phyloP scores from a whole-genome alignment of 2,888 invertebrate genomes.

The Aphodius granarius region DNA sequence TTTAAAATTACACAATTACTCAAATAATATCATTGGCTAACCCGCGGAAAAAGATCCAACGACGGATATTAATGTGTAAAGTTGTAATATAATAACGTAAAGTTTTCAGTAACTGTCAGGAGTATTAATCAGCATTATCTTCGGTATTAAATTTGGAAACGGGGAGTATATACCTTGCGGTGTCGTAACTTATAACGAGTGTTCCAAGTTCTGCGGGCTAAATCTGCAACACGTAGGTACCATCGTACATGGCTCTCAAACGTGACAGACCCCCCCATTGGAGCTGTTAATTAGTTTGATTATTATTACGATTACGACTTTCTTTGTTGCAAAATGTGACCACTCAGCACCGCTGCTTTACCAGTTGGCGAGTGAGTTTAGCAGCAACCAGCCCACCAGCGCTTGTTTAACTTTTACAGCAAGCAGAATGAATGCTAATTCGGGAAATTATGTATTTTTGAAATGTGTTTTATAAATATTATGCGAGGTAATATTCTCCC shows the following conservation, averaged over 20 bases:
- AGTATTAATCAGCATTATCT: constrained; percentile 8
- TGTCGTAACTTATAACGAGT: constrained; percentile 7
- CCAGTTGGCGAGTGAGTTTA: too few species aligned
- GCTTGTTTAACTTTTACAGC: too few species aligned
- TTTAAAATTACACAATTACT: not conserved
- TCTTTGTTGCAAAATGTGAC: not conserved
- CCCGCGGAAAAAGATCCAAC: not conserved
- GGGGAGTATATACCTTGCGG: not conserved
- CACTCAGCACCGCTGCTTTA: too few species aligned
- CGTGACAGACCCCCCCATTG: not conserved
- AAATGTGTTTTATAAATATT: too few species aligned
- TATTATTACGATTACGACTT: not conserved
- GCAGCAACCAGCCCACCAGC: too few species aligned
- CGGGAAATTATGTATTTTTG: too few species aligned
- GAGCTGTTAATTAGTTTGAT: not conserved
- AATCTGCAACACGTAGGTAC: not conserved
- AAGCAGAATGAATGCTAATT: too few species aligned
- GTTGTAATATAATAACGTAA: constrained; percentile 9
- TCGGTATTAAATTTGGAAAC: constrained; percentile 9
- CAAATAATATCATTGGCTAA: not conserved
- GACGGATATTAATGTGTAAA: constrained; percentile 1
- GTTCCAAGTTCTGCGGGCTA: not conserved
- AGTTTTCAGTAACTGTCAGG: constrained; percentile 8
- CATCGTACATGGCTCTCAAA: not conserved
- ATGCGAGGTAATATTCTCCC: too few species aligned